Base-by-base conservation (phyloP, 2,113 vertebrate genomes). In the Hemibagrus wyckioides region DNA sequence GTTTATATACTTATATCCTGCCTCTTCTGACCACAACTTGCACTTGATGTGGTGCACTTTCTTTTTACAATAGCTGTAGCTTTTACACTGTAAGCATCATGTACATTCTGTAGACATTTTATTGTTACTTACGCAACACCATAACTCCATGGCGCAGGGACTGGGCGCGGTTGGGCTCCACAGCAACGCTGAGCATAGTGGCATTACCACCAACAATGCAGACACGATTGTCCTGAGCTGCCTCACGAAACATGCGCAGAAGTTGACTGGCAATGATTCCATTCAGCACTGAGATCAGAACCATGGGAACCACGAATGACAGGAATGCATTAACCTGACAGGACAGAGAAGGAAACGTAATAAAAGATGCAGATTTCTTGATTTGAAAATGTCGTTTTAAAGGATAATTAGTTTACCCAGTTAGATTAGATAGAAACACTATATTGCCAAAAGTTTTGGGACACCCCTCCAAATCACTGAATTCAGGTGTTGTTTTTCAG, bases 251-350 rank as follows among this genome's bases (percentile, higher is more conserved):
- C 97, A 98, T 99, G 69, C 94, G 87, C 15, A 97, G 94, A 86
- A 99, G 96, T 92, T 99, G 97, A 93, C 97, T 98, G 94, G 98
- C 98, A 0, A 99, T 99, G 92, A 98, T 44, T 30, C 97, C 97
- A 88, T 99, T 99, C 90, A 99, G 94, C 83, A 95, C 91, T 0
- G 98, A 98, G 82, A 99, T 98, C 92, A 95, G 93, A 0, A 94
- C 94, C 98, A 99, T 98, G 71, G 98, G 98, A 79, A 98, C 92
- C 84, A 99, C 92, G 1, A 99, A 99, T 85, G 98, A 99, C 92
- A 96, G 94, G 90, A 99, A 97, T 0, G 96, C 95, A 33, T 98
- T 99, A 7, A 97, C 94, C 98, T 95, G 6, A 80, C 44, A 7
- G 41, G 57, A 81, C 23, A 80, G 6, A 86, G 50, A n/a, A 21